Evolutionary conservation across 2,888 invertebrate species (phyloP), one percentile per base, ranked within the genome.

Genomic region (Hartigia nigra): DNA sequence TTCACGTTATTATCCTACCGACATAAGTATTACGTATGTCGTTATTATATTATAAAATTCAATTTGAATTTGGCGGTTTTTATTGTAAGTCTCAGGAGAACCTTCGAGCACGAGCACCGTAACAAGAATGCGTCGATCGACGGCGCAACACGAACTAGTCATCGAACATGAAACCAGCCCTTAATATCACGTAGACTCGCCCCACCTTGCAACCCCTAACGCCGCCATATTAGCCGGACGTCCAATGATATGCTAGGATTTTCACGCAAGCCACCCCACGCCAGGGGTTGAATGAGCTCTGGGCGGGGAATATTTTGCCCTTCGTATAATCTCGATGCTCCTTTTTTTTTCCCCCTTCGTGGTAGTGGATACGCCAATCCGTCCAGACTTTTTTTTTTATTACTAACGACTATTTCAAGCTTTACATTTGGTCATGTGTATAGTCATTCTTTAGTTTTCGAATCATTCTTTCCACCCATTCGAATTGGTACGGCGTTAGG

Each of bases 91-190:
- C 39, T n/a, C 55, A 23, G 55, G 23, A 55, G 55, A 55, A 23
- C 55, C 55, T 55, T 55, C 55, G 55, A 55, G 55, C 55, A 55
- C 55, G 55, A 55, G 55, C 55, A 75, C 79, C 79, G 70, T 86
- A 81, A 86, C 76, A 32, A 23, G 83, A 89, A 89, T 88, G 91
- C 88, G 89, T 90, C 89, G 91, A 91, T 90, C 92, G 92, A 92
- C 92, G 92, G 92, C 92, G 92, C 92, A 91, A 90, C 89, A 91
- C 91, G 90, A 91, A 93, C 92, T 93, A 92, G 92, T 87, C 88
- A 87, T 86, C 88, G 85, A 89, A 87, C 86, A 87, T 86, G 85
- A 87, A 88, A 87, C 87, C 90, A 89, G 87, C 90, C 91, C 91
- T 90, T 91, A 90, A 91, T 90, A 89, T 87, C 88, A 82, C 84